Evolutionary conservation across 1,140 invertebrate genomes (phyloP).

Genomic region (Drosophila baimaii): DNA sequence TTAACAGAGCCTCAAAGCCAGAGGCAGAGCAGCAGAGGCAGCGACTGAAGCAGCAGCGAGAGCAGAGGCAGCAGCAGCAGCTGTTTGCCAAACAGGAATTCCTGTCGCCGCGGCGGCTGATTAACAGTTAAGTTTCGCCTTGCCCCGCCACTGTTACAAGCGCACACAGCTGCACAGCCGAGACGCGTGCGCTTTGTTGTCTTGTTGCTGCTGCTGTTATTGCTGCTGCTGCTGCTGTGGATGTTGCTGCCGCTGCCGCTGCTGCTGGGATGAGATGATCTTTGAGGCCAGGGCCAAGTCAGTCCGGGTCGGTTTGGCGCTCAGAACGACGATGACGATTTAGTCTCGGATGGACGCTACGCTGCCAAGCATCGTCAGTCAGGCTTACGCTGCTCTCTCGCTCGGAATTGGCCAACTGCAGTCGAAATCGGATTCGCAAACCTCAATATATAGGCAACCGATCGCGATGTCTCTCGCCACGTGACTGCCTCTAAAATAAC

Average conservation of each 20-base stretch:
- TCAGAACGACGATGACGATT: constrained; percentile 74
- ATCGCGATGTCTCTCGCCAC: constrained; percentile 58
- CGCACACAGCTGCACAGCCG: constrained; percentile 19
- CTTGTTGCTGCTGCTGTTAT: constrained; percentile 40
- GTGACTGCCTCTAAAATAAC: constrained; percentile 45
- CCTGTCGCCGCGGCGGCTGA: constrained; percentile 29
- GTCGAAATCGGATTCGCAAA: constrained; percentile 1
- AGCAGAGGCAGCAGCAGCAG: constrained; percentile 29
- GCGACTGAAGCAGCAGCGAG: neutral
- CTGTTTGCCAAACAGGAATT: constrained; percentile 57
- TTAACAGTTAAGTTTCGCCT: constrained; percentile 58
- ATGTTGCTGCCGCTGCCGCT: constrained; percentile 15
- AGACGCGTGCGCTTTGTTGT: constrained; percentile 73
- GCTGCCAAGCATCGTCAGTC: constrained; percentile 75
- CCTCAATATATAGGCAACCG: constrained; percentile 20
- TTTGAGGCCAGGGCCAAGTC: constrained; percentile 77
- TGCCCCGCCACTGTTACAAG: constrained; percentile 36
- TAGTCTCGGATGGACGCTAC: constrained; percentile 80
- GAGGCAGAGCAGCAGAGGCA: neutral
- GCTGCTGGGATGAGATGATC: constrained; percentile 60
- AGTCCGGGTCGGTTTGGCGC: constrained; percentile 69
- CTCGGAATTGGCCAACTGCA: constrained; percentile 12
- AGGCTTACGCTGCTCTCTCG: constrained; percentile 54
- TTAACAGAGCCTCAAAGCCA: constrained; percentile 27
- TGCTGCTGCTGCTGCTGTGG: constrained; percentile 21